Evolutionary conservation across 1,140 invertebrate species (phyloP), one percentile per base, ranked within the genome.

Genomic region (Eriosoma lanigerum): DNA sequence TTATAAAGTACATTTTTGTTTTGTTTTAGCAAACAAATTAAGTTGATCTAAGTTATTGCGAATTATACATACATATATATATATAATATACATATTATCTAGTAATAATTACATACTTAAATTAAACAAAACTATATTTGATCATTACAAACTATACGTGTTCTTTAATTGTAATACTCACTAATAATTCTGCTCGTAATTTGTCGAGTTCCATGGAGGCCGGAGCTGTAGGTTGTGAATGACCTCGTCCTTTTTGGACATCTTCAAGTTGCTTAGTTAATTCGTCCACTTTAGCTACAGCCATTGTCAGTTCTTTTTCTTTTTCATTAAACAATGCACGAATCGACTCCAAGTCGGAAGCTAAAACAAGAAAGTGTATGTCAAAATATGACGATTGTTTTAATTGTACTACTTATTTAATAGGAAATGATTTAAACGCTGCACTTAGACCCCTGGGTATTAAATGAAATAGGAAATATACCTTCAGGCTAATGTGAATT

Each of bases 291-390:
- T 97, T 97, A 82, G 94, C 93, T 83, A 97, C 94, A 1, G 96
- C 96, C 88, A 97, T 86, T 44, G 94, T 94, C 54, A 98, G 88
- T 87, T 98, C 96, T 86, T 98, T 98, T 85, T 98, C 96, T 86
- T 98, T 98, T 86, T 98, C 96, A 89, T 96, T 97, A 89, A 98
- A 98, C 68, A 98, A 89, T 26, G 94, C 93, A 81, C 95, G 92
- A 84, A 98, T 97, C 81, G 95, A 95, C 87, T 98, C 96, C 86
- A 98, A 88, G 88, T 98, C 97, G 84, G 93, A 94, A 84, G 93
- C 95, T 96, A 87, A 21, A 88, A 85, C 84, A 84, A 85, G 83
- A 83, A 83, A 83, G 46, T 44, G 81, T 32, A 56, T 12, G 21
- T 21, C 3, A 29, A 26, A 19, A 58, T 44, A 12, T 21, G 19